Percentiles rank a stretch among this genome's conserved stretches.
Conservation (phyloP, 2,113 vertebrate species). For the Calonectris borealis region DNA sequence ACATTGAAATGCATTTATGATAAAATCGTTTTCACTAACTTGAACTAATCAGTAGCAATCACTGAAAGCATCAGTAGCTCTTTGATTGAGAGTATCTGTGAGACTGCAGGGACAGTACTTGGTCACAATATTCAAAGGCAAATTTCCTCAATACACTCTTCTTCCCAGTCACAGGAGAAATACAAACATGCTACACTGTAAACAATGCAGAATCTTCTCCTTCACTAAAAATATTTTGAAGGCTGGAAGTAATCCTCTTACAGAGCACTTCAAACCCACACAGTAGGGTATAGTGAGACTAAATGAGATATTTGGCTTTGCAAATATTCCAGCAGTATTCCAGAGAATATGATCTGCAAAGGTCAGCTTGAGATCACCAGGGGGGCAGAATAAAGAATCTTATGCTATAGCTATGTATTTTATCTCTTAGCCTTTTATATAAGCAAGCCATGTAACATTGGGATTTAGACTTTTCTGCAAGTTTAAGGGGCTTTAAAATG, state of each 20-base stretch:
- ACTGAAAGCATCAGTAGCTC: neutral
- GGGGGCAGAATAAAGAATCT: neutral
- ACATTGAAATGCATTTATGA: neutral
- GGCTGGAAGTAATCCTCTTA: neutral
- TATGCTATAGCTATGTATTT: neutral
- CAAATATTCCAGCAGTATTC: neutral
- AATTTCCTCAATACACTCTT: neutral
- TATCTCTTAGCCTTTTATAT: neutral
- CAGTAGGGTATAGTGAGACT: neutral
- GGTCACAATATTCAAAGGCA: neutral
- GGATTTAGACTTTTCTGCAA: neutral
- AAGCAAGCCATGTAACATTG: neutral
- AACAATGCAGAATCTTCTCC: neutral
- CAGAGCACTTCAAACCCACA: neutral
- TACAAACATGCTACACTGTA: rapidly evolving
- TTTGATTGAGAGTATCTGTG: neutral
- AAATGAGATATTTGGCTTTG: neutral
- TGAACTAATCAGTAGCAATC: rapidly evolving
- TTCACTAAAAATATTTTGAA: neutral
- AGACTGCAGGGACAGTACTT: neutral
- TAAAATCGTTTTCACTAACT: neutral
- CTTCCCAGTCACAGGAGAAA: neutral
- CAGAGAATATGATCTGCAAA: neutral
- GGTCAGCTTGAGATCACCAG: neutral
- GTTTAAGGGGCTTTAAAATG: neutral